A percentile compares a stretch with the other conserved stretches of the same genome.
These are phyloP conservation scores for Microcebus lehilahytsara DNA, from an alignment of 2,113 vertebrate genomes.

Conservation along the genomic window DNA sequence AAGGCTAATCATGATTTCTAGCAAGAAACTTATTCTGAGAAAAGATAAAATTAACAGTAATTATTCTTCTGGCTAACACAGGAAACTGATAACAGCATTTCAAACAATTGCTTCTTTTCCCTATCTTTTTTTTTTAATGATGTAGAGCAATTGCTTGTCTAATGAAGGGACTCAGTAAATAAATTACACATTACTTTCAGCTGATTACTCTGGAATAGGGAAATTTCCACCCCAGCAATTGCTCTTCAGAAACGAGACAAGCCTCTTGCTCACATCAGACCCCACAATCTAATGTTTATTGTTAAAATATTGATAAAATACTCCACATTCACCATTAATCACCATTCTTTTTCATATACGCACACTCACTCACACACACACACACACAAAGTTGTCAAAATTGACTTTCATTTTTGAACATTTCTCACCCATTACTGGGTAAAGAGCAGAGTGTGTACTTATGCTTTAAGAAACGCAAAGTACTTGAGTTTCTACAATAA, in stretches of 20 bases:
- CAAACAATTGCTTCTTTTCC: constrained; percentile 58
- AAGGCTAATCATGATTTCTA: neutral
- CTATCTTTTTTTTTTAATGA: constrained; percentile 17
- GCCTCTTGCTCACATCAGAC: neutral
- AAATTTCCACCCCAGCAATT: constrained; percentile 13
- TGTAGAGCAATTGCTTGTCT: constrained; percentile 65
- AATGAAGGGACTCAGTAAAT: constrained; percentile 22
- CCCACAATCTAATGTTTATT: neutral
- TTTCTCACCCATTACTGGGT: neutral
- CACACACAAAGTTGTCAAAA: neutral
- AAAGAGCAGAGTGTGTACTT: neutral
- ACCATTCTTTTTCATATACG: neutral
- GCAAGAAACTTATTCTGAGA: neutral
- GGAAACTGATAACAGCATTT: constrained; percentile 69
- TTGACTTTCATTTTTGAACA: neutral
- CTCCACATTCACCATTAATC: neutral
- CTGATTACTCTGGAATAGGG: neutral
- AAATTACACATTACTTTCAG: constrained; percentile 56
- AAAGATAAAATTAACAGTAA: constrained; percentile 64
- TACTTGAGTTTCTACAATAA: neutral
- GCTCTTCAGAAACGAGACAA: constrained; percentile 14
- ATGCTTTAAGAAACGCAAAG: neutral
- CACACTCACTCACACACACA: neutral
- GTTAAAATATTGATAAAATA: neutral
- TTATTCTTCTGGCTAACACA: constrained; percentile 67